These are phyloP conservation scores for Pungitius pungitius DNA, from an alignment of 2,113 vertebrate species.

Conservation along the genomic window DNA sequence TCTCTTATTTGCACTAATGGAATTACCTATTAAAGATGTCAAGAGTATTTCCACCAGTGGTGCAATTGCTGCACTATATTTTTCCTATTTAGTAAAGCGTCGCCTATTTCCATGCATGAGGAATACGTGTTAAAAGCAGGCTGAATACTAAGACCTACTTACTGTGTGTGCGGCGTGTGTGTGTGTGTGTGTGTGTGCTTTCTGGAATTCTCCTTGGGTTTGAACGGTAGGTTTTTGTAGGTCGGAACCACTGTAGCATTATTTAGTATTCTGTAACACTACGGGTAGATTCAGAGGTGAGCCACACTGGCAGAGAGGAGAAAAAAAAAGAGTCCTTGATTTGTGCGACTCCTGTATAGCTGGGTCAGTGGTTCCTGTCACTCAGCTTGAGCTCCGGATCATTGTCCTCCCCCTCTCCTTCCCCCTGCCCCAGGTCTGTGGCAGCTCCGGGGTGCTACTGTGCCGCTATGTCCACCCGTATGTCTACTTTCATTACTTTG, in stretches of 20 bases:
- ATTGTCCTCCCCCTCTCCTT: background rate
- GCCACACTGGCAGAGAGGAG: constrained; percentile 37
- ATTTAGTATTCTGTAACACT: constrained; percentile 49
- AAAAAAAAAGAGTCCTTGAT: constrained; percentile 53
- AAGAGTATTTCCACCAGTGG: constrained; percentile 58
- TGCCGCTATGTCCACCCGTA: constrained; percentile 64
- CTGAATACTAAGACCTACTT: background rate
- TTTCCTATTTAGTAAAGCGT: constrained; percentile 34
- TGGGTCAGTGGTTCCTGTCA: constrained; percentile 72
- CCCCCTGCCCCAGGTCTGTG: constrained; percentile 27
- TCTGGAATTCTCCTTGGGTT: background rate
- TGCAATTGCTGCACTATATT: constrained; percentile 31
- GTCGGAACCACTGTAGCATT: background rate
- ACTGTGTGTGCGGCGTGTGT: background rate
- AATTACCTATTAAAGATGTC: constrained; percentile 74
- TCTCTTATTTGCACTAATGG: constrained; percentile 70
- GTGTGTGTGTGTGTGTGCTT: background rate
- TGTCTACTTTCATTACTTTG: constrained; percentile 69
- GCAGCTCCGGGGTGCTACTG: constrained; percentile 53
- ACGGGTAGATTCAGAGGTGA: constrained; percentile 43
- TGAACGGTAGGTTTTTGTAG: constrained; percentile 14
- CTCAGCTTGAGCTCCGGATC: constrained; percentile 55
- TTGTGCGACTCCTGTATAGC: constrained; percentile 58
- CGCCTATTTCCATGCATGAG: constrained; percentile 20
- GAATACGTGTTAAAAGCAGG: constrained; percentile 11